Conservation (phyloP, 2,797 vertebrate genomes). For the Pseudochirops corinnae region DNA sequence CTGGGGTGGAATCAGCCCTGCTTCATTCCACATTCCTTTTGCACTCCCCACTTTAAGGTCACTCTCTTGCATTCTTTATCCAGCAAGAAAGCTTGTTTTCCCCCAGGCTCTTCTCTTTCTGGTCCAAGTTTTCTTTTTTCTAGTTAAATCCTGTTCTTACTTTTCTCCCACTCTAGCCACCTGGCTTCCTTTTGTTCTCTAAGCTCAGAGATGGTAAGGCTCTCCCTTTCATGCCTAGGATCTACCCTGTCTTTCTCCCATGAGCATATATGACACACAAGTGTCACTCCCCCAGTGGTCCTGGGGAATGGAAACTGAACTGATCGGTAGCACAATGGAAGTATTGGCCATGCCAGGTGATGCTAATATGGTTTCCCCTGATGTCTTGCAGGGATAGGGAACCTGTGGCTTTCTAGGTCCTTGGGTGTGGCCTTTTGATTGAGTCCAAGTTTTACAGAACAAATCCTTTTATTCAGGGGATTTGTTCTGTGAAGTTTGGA, state of each 20-base stretch:
- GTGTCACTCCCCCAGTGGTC: not conserved
- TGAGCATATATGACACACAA: not conserved
- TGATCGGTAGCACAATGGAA: not conserved
- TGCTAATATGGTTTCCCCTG: not conserved
- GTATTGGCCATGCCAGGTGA: not conserved
- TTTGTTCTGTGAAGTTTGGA: too few relatives aligned
- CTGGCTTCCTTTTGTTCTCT: not conserved
- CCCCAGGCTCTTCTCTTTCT: not conserved
- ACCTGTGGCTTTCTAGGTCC: too few relatives aligned
- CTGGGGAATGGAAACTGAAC: not conserved
- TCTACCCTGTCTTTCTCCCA: not conserved
- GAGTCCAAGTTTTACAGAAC: too few relatives aligned
- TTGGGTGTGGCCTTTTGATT: too few relatives aligned
- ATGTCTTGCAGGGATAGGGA: not conserved
- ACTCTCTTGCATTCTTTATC: not conserved
- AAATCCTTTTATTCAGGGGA: too few relatives aligned
- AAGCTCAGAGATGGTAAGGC: not conserved
- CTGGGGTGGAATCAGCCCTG: not conserved
- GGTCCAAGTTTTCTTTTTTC: not conserved
- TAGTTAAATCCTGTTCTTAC: not conserved
- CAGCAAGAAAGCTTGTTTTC: not conserved
- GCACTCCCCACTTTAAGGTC: not conserved
- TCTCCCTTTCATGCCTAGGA: not conserved
- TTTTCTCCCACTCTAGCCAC: not conserved
- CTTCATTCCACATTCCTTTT: not conserved